phyloP scores from a whole-genome alignment of 2,888 invertebrate genomes.

The Iphiclides podalirius region DNA sequence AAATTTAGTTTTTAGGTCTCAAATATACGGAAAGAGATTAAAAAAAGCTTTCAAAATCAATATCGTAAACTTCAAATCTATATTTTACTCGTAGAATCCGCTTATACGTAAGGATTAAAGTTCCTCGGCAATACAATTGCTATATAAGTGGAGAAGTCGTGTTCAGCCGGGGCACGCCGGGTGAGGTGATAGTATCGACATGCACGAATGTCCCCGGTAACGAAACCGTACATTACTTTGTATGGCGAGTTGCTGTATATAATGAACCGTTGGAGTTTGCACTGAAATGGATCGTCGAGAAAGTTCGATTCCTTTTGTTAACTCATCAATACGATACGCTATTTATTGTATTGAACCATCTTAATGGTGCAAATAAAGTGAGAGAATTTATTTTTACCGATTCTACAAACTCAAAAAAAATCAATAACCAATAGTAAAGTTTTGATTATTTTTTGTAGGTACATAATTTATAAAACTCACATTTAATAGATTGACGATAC shows the following conservation, averaged over 20 bases:
- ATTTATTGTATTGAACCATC: no score
- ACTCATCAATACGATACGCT: neutral
- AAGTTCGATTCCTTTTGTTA: neutral
- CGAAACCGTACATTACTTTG: constrained; percentile 30
- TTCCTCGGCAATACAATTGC: constrained; percentile 9
- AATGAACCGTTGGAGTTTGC: constrained; percentile 19
- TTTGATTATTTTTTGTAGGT: no score
- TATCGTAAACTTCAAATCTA: neutral
- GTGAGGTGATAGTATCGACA: constrained; percentile 61
- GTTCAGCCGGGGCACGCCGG: constrained; percentile 58
- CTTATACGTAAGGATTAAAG: constrained; percentile 1
- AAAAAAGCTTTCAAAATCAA: neutral
- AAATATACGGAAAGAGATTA: neutral
- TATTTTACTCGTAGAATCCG: neutral
- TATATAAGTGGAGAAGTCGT: constrained; percentile 34
- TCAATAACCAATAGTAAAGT: no score
- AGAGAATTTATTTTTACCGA: no score
- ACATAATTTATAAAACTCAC: no score
- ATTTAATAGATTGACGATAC: no score
- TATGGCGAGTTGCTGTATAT: constrained; percentile 27
- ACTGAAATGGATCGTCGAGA: constrained; percentile 16
- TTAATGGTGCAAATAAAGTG: no score
- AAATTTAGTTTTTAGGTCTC: no score
- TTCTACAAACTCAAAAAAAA: no score
- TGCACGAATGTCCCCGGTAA: constrained; percentile 39